These are phyloP conservation scores for Mustela erminea DNA, from an alignment of 2,797 vertebrate genomes.

Conservation along the genomic window DNA sequence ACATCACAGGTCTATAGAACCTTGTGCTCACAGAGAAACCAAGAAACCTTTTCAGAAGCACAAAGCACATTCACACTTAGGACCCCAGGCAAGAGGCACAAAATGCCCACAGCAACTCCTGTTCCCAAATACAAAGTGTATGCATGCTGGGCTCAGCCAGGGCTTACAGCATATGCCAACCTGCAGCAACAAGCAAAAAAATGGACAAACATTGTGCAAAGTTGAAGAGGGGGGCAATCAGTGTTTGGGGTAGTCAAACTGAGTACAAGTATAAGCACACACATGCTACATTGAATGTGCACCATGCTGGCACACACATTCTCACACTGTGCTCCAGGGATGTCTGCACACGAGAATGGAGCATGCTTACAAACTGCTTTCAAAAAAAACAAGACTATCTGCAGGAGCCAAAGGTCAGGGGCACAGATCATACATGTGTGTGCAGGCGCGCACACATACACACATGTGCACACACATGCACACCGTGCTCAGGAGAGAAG, in stretches of 20 bases:
- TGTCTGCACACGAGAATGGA: constrained; percentile 48
- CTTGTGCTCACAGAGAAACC: constrained; percentile 43
- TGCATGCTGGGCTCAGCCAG: constrained; percentile 72
- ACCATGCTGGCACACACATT: constrained; percentile 54
- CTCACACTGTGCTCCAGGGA: constrained; percentile 39
- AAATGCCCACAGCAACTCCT: constrained; percentile 47
- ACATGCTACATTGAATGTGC: constrained; percentile 67
- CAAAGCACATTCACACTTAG: constrained; percentile 38
- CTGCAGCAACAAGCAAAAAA: constrained; percentile 46
- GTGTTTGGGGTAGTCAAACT: background rate
- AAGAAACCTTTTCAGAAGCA: constrained; percentile 58
- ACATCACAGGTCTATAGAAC: constrained; percentile 38
- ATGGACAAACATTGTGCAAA: constrained; percentile 48
- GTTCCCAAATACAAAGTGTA: constrained; percentile 51
- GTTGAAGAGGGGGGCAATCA: background rate
- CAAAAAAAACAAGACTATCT: constrained; percentile 40
- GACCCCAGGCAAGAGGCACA: constrained; percentile 47
- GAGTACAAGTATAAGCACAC: constrained; percentile 62
- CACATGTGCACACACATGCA: background rate
- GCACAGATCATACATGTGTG: constrained; percentile 81
- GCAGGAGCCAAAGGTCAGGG: constrained; percentile 67
- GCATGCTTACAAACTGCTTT: constrained; percentile 77
- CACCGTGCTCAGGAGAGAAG: constrained; percentile 5
- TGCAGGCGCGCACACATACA: background rate
- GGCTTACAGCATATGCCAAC: constrained; percentile 65